Conservation (phyloP, 1,140 invertebrate genomes). For the Stegodyphus dumicola region DNA sequence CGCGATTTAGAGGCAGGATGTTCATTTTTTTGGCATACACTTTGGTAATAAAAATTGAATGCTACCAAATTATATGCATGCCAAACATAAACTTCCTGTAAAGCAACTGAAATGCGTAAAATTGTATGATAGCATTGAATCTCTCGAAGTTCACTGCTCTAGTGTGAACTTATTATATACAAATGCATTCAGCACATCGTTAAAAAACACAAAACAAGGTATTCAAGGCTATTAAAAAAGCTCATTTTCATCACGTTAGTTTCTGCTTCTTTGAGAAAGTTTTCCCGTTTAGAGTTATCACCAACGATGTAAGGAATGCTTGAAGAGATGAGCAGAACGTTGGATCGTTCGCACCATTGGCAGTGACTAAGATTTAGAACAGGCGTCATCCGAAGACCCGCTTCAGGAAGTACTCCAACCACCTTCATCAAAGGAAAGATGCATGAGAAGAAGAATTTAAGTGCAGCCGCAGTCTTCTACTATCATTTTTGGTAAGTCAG, state of each 20-base stretch:
- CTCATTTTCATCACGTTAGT: not conserved
- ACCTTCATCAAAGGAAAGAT: not conserved
- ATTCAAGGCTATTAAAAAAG: slow-evolving; percentile 1
- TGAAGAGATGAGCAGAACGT: not conserved
- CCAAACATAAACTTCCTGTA: too few relatives aligned
- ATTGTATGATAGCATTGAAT: too few relatives aligned
- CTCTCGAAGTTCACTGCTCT: too few relatives aligned
- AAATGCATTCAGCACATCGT: too few relatives aligned
- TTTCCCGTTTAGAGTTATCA: too few relatives aligned
- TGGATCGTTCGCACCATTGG: slow-evolving; percentile 15
- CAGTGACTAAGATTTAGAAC: slow-evolving; percentile 23
- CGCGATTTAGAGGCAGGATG: too few relatives aligned
- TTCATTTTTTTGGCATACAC: too few relatives aligned
- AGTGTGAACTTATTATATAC: too few relatives aligned
- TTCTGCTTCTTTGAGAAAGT: too few relatives aligned
- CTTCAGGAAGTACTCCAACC: not conserved
- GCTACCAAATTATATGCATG: too few relatives aligned
- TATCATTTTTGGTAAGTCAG: slow-evolving; percentile 95
- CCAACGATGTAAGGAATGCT: not conserved
- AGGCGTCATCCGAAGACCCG: slow-evolving; percentile 15
- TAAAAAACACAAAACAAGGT: not conserved
- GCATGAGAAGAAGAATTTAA: slow-evolving; percentile 66
- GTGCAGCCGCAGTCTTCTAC: slow-evolving; percentile 96
- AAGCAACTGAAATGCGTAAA: too few relatives aligned
- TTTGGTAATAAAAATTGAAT: too few relatives aligned